Evolutionary conservation across 37 sponge, comb jelly and placozoan species (phyloP).

Genomic region (Chondrosia reniformis): DNA sequence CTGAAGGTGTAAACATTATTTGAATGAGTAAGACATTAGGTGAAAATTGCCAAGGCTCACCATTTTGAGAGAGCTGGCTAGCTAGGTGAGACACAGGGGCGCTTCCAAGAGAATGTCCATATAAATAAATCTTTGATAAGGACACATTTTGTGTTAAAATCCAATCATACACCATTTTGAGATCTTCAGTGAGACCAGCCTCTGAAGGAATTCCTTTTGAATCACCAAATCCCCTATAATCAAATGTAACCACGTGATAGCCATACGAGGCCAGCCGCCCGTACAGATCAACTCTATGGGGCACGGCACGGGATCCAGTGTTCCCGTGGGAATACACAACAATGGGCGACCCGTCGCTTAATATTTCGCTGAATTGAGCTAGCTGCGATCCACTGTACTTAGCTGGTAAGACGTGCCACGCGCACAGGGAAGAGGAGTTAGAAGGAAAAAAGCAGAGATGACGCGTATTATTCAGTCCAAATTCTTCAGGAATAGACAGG

Average conservation of each 20-base stretch:
- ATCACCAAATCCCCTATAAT: slow-evolving; percentile 89
- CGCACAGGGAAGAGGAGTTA: slow-evolving; percentile 24
- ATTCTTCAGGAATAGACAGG: slow-evolving; percentile 47
- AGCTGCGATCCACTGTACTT: neutral
- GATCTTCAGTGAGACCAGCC: slow-evolving; percentile 70
- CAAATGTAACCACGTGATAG: slow-evolving; percentile 78
- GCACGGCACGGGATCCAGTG: slow-evolving; percentile 56
- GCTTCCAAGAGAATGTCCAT: slow-evolving; percentile 91
- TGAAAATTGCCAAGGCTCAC: no score
- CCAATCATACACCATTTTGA: slow-evolving; percentile 68
- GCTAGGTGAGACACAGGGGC: slow-evolving; percentile 68
- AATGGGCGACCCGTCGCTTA: slow-evolving; percentile 63
- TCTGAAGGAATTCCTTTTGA: slow-evolving; percentile 71
- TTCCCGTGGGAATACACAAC: slow-evolving; percentile 76
- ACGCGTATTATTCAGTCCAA: slow-evolving; percentile 38
- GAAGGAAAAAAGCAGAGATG: slow-evolving; percentile 36
- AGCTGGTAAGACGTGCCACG: slow-evolving; percentile 58
- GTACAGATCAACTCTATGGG: slow-evolving; percentile 73
- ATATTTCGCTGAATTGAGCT: slow-evolving; percentile 5
- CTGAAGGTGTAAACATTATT: no score
- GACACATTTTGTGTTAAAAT: slow-evolving; percentile 39
- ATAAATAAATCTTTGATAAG: slow-evolving; percentile 52
- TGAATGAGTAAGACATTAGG: no score
- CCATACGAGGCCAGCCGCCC: slow-evolving; percentile 48
- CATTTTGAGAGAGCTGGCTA: neutral